Conservation (phyloP, 2,888 invertebrate species). For the Osmoderma eremita region DNA sequence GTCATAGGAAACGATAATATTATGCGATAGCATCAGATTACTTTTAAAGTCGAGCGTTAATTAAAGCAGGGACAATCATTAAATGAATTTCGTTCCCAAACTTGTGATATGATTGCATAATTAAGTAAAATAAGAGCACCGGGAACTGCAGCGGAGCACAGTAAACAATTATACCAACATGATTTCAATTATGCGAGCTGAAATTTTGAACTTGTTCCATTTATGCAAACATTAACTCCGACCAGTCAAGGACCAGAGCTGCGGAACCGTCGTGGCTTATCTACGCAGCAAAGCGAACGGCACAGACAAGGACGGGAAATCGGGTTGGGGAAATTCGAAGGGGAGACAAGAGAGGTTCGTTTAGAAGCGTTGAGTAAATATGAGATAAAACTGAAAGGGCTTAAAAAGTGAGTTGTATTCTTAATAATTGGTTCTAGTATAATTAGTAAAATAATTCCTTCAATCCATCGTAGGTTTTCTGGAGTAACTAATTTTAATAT, state of each 20-base stretch:
- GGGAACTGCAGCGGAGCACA: conserved; percentile 18
- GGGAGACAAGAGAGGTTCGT: conserved; percentile 26
- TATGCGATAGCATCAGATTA: too few species aligned
- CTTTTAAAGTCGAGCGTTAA: not conserved
- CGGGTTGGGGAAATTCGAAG: conserved; percentile 4
- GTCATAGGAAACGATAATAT: too few species aligned
- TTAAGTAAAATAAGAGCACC: conserved; percentile 25
- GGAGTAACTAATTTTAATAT: too few species aligned
- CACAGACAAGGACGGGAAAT: conserved; percentile 10
- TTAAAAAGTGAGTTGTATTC: too few species aligned
- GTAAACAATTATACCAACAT: conserved; percentile 33
- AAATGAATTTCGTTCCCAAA: not conserved
- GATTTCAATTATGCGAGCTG: conserved; percentile 32
- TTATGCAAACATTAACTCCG: conserved; percentile 34
- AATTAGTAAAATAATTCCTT: too few species aligned
- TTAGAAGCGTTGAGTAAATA: not conserved
- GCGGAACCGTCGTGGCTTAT: conserved; percentile 26
- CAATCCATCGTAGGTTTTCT: too few species aligned
- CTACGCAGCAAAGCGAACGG: conserved; percentile 12
- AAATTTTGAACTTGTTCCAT: conserved; percentile 37
- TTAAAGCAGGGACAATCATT: not conserved
- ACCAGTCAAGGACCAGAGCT: conserved; percentile 13
- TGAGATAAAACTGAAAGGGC: too few species aligned
- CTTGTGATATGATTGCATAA: conserved; percentile 17
- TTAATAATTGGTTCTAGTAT: too few species aligned